phyloP scores from a whole-genome alignment of 2,797 vertebrate genomes.

The Siniperca scherzeri region DNA sequence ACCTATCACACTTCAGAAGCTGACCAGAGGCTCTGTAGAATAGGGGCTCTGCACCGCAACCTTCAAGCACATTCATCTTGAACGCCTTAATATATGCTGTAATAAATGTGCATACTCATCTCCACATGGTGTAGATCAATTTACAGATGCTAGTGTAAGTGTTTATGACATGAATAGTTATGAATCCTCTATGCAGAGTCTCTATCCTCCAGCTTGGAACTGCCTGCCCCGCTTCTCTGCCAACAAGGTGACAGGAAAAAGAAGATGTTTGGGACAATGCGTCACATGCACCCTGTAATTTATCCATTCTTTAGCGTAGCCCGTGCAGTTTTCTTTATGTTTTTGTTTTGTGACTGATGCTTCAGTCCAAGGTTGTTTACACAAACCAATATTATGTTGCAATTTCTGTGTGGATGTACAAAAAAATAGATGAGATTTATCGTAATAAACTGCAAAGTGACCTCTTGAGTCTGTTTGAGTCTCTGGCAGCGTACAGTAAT shows the following conservation, averaged over 20 bases:
- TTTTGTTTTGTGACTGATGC: slow-evolving; percentile 66
- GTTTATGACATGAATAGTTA: slow-evolving; percentile 59
- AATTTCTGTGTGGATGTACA: slow-evolving; percentile 82
- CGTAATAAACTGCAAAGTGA: slow-evolving; percentile 87
- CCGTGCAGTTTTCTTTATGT: slow-evolving; percentile 70
- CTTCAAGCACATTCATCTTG: slow-evolving; percentile 60
- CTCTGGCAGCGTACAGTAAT: slow-evolving; percentile 20
- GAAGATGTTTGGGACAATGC: slow-evolving; percentile 56
- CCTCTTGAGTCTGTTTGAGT: slow-evolving; percentile 69
- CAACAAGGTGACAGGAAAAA: slow-evolving; percentile 62
- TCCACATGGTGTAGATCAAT: slow-evolving; percentile 48
- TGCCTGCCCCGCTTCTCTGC: slow-evolving; percentile 72
- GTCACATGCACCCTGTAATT: slow-evolving; percentile 75
- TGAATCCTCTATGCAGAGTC: slow-evolving; percentile 65
- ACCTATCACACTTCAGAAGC: slow-evolving; percentile 37
- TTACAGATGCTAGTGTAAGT: slow-evolving; percentile 47
- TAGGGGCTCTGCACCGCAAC: slow-evolving; percentile 62
- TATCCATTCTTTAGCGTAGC: slow-evolving; percentile 71
- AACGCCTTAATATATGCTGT: slow-evolving; percentile 72
- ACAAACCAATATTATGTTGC: slow-evolving; percentile 77
- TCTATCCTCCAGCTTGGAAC: slow-evolving; percentile 58
- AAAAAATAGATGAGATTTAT: slow-evolving; percentile 79
- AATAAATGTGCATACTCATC: slow-evolving; percentile 49
- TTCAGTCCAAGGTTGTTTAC: slow-evolving; percentile 82
- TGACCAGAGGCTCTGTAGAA: slow-evolving; percentile 43